phyloP scores from a whole-genome alignment of 2,113 vertebrate species.

The Tursiops truncatus region DNA sequence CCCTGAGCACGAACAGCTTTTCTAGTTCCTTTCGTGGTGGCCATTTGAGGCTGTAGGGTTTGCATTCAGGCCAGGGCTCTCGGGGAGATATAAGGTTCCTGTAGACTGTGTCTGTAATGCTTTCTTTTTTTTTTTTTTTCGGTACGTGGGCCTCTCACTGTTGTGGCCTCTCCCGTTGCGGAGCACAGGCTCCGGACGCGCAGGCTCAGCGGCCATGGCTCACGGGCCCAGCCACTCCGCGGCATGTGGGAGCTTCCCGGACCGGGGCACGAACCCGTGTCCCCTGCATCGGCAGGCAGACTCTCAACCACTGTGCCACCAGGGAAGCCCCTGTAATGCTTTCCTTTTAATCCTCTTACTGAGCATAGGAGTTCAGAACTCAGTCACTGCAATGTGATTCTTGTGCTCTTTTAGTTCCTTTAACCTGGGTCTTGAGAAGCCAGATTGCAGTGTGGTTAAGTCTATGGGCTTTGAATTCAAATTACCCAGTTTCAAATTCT shows the following conservation, averaged over 20 bases:
- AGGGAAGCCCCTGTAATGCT: background rate
- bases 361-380: background rate
- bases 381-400: background rate
- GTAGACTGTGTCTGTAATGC: background rate
- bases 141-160: no score
- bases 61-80: background rate
- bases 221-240: no score
- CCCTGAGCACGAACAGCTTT: background rate
- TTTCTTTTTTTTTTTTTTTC: background rate
- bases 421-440: background rate
- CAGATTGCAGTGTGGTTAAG: background rate
- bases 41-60: background rate
- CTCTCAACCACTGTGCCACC: no score
- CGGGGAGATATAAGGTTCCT: background rate
- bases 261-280: no score
- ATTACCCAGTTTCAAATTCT: background rate
- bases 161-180: no score
- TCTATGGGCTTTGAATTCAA: background rate
- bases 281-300: no score
- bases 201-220: no score
- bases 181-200: no score
- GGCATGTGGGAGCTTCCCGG: no score
- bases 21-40: background rate
- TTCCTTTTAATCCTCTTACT: background rate
- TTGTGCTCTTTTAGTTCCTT: background rate